A percentile compares a stretch with the other conserved stretches of the same genome.
Conservation (phyloP, 2,888 invertebrate species). For the Drosophila robusta region DNA sequence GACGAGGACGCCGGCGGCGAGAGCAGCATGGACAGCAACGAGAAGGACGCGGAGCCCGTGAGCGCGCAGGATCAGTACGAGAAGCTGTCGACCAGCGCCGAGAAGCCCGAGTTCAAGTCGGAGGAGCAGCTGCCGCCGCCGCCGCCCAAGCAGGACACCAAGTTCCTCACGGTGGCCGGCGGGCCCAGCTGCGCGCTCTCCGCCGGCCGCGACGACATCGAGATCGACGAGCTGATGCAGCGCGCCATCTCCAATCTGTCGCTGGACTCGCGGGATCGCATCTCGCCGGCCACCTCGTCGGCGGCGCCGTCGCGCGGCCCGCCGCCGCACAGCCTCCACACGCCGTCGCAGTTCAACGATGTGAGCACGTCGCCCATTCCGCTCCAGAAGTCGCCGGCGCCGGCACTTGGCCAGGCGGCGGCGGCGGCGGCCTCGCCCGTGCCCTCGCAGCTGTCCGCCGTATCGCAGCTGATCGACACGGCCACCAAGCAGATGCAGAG, state of each 20-base stretch:
- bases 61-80: constrained; percentile 77
- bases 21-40: constrained; percentile 83
- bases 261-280: constrained; percentile 84
- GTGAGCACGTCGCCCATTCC: constrained; percentile 85
- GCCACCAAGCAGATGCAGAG: constrained; percentile 84
- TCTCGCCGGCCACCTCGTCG: constrained; percentile 81
- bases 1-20: constrained; percentile 81
- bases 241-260: constrained; percentile 85
- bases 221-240: constrained; percentile 85
- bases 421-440: constrained; percentile 83
- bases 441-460: constrained; percentile 84
- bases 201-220: constrained; percentile 84
- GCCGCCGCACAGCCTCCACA: constrained; percentile 46
- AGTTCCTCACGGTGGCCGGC: constrained; percentile 74
- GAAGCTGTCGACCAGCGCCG: constrained; percentile 74
- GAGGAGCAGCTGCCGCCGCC: constrained; percentile 53
- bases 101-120: constrained; percentile 48
- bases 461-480: constrained; percentile 85
- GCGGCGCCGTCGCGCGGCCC: constrained; percentile 56
- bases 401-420: constrained; percentile 39
- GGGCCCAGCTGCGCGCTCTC: constrained; percentile 17
- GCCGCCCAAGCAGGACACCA: constrained; percentile 72
- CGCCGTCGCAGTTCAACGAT: constrained; percentile 84
- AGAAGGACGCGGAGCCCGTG: constrained; percentile 72
- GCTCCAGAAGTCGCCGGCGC: constrained; percentile 80